Evolutionary conservation across 2,797 vertebrate species (phyloP).

Genomic region (Meda fulgida): DNA sequence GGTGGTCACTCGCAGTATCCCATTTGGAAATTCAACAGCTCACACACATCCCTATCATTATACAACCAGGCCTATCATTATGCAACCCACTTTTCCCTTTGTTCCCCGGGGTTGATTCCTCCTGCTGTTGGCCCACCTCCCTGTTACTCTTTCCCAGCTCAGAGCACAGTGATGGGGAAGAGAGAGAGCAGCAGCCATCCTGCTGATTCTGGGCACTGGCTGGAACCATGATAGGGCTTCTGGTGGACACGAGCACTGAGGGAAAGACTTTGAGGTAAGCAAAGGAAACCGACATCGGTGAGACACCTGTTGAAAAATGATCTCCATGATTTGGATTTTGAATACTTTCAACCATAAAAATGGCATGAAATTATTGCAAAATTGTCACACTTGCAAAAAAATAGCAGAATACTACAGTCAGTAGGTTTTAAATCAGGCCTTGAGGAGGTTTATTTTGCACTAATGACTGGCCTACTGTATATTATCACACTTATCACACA

Average conservation of each 20-base stretch:
- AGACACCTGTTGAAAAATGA: slow-evolving; percentile 17
- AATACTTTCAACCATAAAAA: slow-evolving; percentile 9
- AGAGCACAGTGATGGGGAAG: slow-evolving; percentile 34
- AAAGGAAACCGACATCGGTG: slow-evolving; percentile 11
- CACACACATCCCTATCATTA: slow-evolving; percentile 20
- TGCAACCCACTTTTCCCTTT: slow-evolving; percentile 46
- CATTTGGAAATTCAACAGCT: slow-evolving; percentile 40
- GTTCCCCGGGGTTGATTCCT: slow-evolving; percentile 40
- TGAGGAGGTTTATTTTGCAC: neutral
- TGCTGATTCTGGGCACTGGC: slow-evolving; percentile 28
- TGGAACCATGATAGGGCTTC: slow-evolving; percentile 33
- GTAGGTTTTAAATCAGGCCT: neutral
- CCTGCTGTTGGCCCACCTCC: slow-evolving; percentile 38
- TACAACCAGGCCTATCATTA: slow-evolving; percentile 45
- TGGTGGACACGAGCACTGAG: slow-evolving; percentile 34
- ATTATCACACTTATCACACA: neutral
- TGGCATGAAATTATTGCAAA: neutral
- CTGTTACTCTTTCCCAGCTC: slow-evolving; percentile 22
- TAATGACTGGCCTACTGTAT: neutral
- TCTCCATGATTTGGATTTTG: slow-evolving; percentile 2
- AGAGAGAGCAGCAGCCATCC: slow-evolving; percentile 28
- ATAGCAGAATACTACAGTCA: neutral
- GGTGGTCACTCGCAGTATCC: slow-evolving; percentile 29
- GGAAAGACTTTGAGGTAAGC: slow-evolving; percentile 26
- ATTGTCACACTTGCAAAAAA: neutral